These are phyloP conservation scores for Drosophila melanosoma DNA, from an alignment of 2,888 invertebrate species.

Conservation along the genomic window DNA sequence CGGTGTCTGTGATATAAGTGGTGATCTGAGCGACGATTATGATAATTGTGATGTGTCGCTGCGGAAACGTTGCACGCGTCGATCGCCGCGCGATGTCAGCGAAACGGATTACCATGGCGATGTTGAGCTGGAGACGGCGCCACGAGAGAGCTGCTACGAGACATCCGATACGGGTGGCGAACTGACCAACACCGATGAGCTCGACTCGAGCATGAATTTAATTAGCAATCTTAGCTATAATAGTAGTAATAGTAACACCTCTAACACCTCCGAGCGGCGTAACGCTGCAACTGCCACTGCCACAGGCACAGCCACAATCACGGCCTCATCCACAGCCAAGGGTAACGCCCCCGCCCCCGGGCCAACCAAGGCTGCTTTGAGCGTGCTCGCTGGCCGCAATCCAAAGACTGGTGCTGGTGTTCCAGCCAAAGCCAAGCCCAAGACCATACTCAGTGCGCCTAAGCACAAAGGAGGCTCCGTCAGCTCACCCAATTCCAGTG, in stretches of 20 bases:
- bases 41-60: constrained; percentile 77
- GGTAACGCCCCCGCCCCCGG: constrained; percentile 20
- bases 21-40: constrained; percentile 82
- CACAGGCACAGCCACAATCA: constrained; percentile 24
- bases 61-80: constrained; percentile 55
- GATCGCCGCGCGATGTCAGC: constrained; percentile 68
- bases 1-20: constrained; percentile 82
- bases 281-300: constrained; percentile 36
- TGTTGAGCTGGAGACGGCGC: constrained; percentile 67
- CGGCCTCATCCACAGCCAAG: constrained; percentile 2
- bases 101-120: constrained; percentile 82
- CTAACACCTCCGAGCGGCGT: constrained; percentile 79
- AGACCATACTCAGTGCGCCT: constrained; percentile 69
- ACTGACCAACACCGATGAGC: constrained; percentile 81
- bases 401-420: constrained; percentile 79
- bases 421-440: constrained; percentile 70
- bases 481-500: constrained; percentile 83
- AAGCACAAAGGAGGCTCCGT: constrained; percentile 72
- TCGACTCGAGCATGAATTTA: constrained; percentile 83
- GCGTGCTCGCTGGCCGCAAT: constrained; percentile 56
- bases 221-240: constrained; percentile 84
- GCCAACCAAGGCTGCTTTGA: constrained; percentile 50
- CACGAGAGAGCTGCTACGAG: constrained; percentile 83
- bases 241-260: constrained; percentile 85
- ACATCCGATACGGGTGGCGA: constrained; percentile 84